These are phyloP conservation scores for Orchestia grillus DNA, from an alignment of 1,140 invertebrate species.

Conservation along the genomic window DNA sequence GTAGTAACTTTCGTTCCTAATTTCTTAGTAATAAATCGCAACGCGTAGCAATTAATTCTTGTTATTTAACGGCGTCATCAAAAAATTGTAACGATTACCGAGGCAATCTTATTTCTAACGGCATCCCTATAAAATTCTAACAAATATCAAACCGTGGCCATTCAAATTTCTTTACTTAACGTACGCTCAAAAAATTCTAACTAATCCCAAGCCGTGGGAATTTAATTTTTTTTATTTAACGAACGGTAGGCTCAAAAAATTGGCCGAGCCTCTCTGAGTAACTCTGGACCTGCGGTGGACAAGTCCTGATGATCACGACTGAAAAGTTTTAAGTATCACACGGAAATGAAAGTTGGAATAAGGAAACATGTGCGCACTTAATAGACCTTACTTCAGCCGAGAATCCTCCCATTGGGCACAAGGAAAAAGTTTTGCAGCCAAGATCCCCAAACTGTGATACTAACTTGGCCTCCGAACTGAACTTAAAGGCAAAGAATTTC, in stretches of 20 bases:
- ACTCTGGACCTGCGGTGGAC: not conserved
- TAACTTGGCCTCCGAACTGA: not conserved
- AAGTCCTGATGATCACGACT: not conserved
- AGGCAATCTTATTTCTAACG: too few relatives aligned
- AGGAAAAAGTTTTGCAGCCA: not conserved
- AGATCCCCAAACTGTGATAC: not conserved
- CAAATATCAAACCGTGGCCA: too few relatives aligned
- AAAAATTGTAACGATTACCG: too few relatives aligned
- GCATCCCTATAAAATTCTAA: too few relatives aligned
- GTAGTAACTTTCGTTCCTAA: too few relatives aligned
- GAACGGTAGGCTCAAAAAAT: not conserved
- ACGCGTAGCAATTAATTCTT: too few relatives aligned
- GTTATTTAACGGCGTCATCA: too few relatives aligned
- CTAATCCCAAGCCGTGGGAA: too few relatives aligned
- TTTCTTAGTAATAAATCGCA: too few relatives aligned
- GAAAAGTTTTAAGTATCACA: not conserved
- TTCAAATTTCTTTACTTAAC: too few relatives aligned
- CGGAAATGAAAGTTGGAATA: not conserved
- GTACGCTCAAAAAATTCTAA: too few relatives aligned
- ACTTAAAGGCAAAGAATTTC: constrained; percentile 9
- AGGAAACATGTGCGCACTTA: not conserved
- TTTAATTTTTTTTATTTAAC: too few relatives aligned
- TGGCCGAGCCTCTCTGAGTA: not conserved
- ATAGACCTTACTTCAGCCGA: not conserved
- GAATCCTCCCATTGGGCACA: not conserved